Evolutionary conservation across 2,888 invertebrate species (phyloP).

Genomic region (Phaonia tiefii): DNA sequence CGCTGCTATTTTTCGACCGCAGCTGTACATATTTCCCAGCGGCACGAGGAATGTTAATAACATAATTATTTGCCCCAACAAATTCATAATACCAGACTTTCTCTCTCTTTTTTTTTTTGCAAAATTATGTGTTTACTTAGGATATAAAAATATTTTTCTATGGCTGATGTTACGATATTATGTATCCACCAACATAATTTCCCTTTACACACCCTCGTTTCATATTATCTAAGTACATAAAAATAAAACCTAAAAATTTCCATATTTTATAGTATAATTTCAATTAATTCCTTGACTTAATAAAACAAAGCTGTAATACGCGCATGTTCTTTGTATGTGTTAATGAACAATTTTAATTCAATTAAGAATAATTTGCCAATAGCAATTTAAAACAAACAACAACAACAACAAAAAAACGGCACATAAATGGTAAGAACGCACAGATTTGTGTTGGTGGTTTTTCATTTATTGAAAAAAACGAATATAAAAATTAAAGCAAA

Average conservation of each 20-base stretch:
- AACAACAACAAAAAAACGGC: conserved; percentile 1
- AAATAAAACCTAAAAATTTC: conserved; percentile 4
- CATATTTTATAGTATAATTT: conserved; percentile 6
- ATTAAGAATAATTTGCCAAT: conserved; percentile 54
- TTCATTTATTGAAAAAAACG: too few relatives aligned
- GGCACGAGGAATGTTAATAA: too few relatives aligned
- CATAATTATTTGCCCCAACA: too few relatives aligned
- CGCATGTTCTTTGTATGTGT: neutral
- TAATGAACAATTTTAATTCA: conserved; percentile 37
- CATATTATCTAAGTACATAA: neutral
- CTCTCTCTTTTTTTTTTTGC: too few relatives aligned
- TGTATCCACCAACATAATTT: too few relatives aligned
- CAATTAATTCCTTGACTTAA: neutral
- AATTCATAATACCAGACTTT: too few relatives aligned
- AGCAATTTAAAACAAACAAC: conserved; percentile 31
- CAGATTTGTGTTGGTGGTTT: neutral
- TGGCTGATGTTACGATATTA: too few relatives aligned
- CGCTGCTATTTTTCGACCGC: too few relatives aligned
- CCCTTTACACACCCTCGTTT: too few relatives aligned
- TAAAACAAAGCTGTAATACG: neutral
- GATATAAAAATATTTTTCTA: too few relatives aligned
- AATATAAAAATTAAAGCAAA: conserved; percentile 1
- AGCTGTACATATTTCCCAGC: too few relatives aligned
- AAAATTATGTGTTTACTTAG: too few relatives aligned
- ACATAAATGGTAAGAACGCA: conserved; percentile 26